Percentiles rank a stretch among this genome's conserved stretches.
phyloP scores from a whole-genome alignment of 2,797 vertebrate species.

The Melanotaenia boesemani region DNA sequence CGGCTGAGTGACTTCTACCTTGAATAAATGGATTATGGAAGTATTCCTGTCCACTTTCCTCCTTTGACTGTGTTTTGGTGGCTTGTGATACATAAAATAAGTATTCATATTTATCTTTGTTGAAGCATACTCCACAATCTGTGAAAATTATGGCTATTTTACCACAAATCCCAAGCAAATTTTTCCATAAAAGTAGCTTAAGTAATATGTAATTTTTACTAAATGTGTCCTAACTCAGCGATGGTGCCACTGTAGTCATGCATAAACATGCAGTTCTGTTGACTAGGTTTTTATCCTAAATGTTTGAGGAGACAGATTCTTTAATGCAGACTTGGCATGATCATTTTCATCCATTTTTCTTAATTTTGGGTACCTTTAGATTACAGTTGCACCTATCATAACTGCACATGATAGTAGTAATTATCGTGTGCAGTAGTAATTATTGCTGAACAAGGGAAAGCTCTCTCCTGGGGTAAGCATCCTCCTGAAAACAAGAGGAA shows the following conservation, averaged over 20 bases:
- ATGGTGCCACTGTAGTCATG: not conserved
- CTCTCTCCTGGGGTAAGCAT: not conserved
- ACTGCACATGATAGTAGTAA: not conserved
- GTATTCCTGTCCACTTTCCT: constrained; percentile 4
- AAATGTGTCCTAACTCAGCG: constrained; percentile 10
- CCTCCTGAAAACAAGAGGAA: not conserved
- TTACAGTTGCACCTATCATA: not conserved
- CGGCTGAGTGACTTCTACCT: constrained; percentile 2
- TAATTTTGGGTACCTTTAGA: not conserved
- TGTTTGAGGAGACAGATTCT: not conserved
- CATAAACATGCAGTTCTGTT: constrained; percentile 8
- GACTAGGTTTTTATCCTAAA: constrained; percentile 6
- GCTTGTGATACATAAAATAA: constrained; percentile 22
- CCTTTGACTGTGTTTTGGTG: constrained; percentile 9
- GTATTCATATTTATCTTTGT: constrained; percentile 19
- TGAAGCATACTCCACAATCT: constrained; percentile 9
- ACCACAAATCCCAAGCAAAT: not conserved
- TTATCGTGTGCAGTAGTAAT: not conserved
- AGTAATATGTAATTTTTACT: not conserved
- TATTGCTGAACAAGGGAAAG: not conserved
- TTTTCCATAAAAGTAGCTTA: not conserved
- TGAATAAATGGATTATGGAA: constrained; percentile 41
- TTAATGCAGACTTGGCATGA: not conserved
- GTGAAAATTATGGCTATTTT: constrained; percentile 11
- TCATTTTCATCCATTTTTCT: not conserved